phyloP scores from a whole-genome alignment of 2,888 invertebrate genomes.

The Syrphus vitripennis region DNA sequence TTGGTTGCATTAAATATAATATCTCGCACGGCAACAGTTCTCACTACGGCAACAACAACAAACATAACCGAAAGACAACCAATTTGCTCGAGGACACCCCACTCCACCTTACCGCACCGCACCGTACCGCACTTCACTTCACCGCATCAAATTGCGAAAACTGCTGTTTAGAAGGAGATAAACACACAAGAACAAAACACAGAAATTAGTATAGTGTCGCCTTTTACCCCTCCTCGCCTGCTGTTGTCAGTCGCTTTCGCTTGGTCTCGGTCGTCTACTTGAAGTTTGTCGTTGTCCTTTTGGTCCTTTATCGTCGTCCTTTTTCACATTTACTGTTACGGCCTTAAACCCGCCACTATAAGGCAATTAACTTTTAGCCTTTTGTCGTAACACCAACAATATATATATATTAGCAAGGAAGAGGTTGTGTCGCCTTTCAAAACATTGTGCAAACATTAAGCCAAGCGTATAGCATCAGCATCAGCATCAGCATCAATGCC shows the following conservation, averaged over 20 bases:
- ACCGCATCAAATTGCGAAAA: constrained; percentile 16
- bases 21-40: constrained; percentile 57
- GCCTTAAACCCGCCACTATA: constrained; percentile 28
- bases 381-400: constrained; percentile 69
- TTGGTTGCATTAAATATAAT: constrained; percentile 63
- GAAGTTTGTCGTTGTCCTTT: constrained; percentile 16
- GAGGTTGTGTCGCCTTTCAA: constrained; percentile 69
- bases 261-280: neutral
- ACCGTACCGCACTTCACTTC: neutral
- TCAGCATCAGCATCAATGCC: neutral
- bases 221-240: neutral
- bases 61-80: constrained; percentile 69
- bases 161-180: constrained; percentile 38
- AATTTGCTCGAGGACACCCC: constrained; percentile 58
- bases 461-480: constrained; percentile 30
- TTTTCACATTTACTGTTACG: constrained; percentile 13
- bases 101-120: neutral
- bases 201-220: constrained; percentile 43
- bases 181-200: constrained; percentile 44
- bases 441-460: constrained; percentile 67
- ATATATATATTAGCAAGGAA: no score
- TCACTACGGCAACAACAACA: constrained; percentile 51
- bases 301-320: constrained; percentile 15
- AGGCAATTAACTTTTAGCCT: constrained; percentile 71
- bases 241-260: neutral